A percentile compares a stretch with the other conserved stretches of the same genome.
These are phyloP conservation scores for Sipha maydis DNA, from an alignment of 2,888 invertebrate genomes.

Conservation along the genomic window DNA sequence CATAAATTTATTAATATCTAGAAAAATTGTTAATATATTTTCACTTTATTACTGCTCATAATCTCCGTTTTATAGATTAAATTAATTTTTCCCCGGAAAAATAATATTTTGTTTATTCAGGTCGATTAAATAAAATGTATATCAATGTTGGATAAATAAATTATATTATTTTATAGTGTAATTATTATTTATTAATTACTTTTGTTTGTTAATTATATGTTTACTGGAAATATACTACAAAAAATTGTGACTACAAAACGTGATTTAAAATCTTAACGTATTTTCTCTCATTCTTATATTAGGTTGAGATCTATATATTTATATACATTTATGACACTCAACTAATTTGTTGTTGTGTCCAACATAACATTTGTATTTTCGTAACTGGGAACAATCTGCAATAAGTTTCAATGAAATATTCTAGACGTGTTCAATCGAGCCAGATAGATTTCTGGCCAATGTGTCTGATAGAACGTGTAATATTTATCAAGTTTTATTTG, in stretches of 20 bases:
- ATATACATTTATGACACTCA: not conserved
- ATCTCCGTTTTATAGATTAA: too few species aligned
- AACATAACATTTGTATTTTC: not conserved
- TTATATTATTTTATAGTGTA: too few species aligned
- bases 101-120: too few species aligned
- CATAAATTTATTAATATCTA: not conserved
- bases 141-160: too few species aligned
- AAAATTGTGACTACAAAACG: not conserved
- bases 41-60: too few species aligned
- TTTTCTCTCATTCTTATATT: not conserved
- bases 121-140: too few species aligned
- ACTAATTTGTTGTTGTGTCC: not conserved
- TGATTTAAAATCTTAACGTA: not conserved
- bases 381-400: not conserved
- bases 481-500: conserved; percentile 59
- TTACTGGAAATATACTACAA: too few species aligned
- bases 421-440: conserved; percentile 33
- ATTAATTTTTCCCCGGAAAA: too few species aligned
- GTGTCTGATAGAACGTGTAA: conserved; percentile 55
- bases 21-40: not conserved
- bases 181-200: too few species aligned
- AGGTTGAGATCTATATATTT: not conserved
- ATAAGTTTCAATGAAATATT: conserved; percentile 52
- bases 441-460: conserved; percentile 44
- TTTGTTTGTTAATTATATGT: too few species aligned